phyloP scores from a whole-genome alignment of 1,140 invertebrate genomes.

The Rhagoletis zephyria region DNA sequence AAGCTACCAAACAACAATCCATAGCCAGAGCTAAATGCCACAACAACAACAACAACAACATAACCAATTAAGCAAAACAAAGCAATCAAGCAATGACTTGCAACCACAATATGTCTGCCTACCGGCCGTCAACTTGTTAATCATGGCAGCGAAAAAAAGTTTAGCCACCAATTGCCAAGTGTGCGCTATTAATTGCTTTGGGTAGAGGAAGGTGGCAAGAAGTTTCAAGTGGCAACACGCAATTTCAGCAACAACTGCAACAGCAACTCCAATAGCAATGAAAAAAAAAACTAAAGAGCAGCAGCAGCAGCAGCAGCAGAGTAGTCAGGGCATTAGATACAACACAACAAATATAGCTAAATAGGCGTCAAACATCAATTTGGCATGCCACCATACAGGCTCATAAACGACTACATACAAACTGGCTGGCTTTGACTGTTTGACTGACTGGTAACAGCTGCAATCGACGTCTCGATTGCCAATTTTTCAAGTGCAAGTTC shows the following conservation, averaged over 20 bases:
- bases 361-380: conserved; percentile 22
- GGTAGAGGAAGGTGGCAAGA: conserved; percentile 44
- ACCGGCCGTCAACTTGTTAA: conserved; percentile 18
- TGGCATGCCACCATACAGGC: not conserved
- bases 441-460: not conserved
- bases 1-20: conserved; percentile 29
- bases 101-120: conserved; percentile 9
- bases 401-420: not conserved
- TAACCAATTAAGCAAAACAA: not conserved
- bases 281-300: not conserved
- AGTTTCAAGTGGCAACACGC: conserved; percentile 40
- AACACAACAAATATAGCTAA: not conserved
- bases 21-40: not conserved
- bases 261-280: not conserved
- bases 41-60: not conserved
- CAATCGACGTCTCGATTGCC: conserved; percentile 26
- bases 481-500: conserved; percentile 52
- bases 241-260: not conserved
- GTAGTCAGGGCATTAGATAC: too few relatives aligned
- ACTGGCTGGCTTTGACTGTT: not conserved
- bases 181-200: conserved; percentile 10
- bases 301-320: not conserved
- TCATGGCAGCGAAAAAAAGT: not conserved
- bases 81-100: not conserved
- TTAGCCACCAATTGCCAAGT: conserved; percentile 37